Evolutionary conservation across 2,797 vertebrate genomes (phyloP).

Genomic region (Coilia nasus): DNA sequence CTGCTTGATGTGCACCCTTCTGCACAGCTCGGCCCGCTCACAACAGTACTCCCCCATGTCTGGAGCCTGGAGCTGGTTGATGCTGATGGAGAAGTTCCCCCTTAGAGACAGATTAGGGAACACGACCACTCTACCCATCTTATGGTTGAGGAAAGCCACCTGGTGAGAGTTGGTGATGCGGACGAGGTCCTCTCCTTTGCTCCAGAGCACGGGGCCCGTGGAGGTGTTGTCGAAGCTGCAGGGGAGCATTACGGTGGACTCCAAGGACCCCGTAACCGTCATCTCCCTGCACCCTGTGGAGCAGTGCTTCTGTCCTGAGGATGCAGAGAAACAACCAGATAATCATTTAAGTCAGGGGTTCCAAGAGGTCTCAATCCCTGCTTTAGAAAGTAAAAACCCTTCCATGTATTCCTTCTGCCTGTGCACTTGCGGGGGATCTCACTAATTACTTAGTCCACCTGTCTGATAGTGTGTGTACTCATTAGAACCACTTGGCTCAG

Average conservation of each 20-base stretch:
- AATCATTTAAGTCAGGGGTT: neutral
- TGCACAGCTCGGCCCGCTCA: constrained; percentile 33
- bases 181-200: constrained; percentile 28
- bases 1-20: constrained; percentile 35
- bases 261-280: constrained; percentile 13
- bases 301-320: constrained; percentile 21
- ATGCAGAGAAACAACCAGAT: neutral
- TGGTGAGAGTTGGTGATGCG: constrained; percentile 30
- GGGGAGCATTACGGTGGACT: constrained; percentile 47
- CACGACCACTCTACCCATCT: constrained; percentile 44
- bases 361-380: no score
- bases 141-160: constrained; percentile 44
- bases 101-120: constrained; percentile 45
- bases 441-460: no score
- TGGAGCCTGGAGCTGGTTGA: constrained; percentile 43
- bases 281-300: constrained; percentile 1
- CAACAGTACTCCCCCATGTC: constrained; percentile 54
- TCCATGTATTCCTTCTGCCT: no score
- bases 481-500: no score
- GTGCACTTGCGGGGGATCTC: no score
- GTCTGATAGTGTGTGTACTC: no score
- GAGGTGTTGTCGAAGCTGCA: constrained; percentile 39
- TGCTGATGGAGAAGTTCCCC: constrained; percentile 57
- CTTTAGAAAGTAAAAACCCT: no score
- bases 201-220: neutral